A percentile compares a stretch with the other conserved stretches of the same genome.
These are phyloP conservation scores for Erebia aethiops DNA, from an alignment of 2,888 invertebrate genomes.

Conservation along the genomic window DNA sequence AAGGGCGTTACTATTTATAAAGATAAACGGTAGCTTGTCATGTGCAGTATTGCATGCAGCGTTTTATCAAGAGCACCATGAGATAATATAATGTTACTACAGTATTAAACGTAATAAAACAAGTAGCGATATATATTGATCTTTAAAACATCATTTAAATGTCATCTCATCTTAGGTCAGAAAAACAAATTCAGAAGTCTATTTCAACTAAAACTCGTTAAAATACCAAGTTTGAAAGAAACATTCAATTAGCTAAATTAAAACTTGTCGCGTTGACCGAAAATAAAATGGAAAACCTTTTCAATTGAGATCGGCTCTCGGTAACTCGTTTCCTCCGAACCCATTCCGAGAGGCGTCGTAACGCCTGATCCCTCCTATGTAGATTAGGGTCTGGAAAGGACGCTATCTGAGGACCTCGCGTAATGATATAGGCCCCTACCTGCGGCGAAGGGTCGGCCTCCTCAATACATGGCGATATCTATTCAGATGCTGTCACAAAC, in stretches of 20 bases:
- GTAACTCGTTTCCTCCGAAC: slow-evolving; percentile 14
- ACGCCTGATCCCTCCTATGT: slow-evolving; percentile 30
- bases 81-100: background rate
- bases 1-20: background rate
- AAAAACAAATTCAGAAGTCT: background rate
- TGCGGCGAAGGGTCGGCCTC: slow-evolving; percentile 32
- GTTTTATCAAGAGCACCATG: background rate
- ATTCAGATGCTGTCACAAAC: slow-evolving; percentile 35
- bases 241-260: slow-evolving; percentile 31
- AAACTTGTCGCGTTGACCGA: slow-evolving; percentile 18
- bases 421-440: slow-evolving; percentile 34
- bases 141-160: no score
- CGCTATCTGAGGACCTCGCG: slow-evolving; percentile 23
- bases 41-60: background rate
- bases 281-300: slow-evolving; percentile 29
- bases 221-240: background rate
- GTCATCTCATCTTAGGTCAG: no score
- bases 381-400: slow-evolving; percentile 36
- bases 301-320: slow-evolving; percentile 30
- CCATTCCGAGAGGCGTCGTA: slow-evolving; percentile 15
- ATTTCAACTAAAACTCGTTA: background rate
- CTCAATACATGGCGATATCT: slow-evolving; percentile 29
- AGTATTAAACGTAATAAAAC: background rate
- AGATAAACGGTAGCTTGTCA: slow-evolving; percentile 5
- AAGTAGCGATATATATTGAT: no score